Conservation (phyloP, 1,140 invertebrate genomes). For the Pristionchus pacificus region DNA sequence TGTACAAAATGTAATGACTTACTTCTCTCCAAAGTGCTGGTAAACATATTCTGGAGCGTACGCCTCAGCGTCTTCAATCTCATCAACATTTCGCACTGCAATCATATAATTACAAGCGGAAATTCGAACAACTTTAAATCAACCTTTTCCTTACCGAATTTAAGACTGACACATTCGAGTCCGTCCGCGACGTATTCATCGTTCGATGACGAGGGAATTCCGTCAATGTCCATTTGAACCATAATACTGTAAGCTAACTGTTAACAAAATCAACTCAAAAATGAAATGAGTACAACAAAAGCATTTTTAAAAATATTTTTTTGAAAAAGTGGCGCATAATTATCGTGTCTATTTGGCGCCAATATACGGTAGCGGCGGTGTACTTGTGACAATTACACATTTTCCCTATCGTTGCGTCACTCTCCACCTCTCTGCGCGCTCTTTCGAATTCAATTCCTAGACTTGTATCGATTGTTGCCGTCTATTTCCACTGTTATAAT, state of each 20-base stretch:
- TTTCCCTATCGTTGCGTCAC: too few species aligned
- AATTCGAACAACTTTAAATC: not conserved
- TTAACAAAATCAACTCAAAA: not conserved
- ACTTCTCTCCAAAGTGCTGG: slow-evolving; percentile 83
- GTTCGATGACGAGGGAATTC: not conserved
- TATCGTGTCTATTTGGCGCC: too few species aligned
- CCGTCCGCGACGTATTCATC: slow-evolving; percentile 4
- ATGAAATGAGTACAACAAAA: not conserved
- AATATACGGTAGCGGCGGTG: too few species aligned
- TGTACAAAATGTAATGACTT: slow-evolving; percentile 52
- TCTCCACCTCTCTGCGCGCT: too few species aligned
- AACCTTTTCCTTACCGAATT: slow-evolving; percentile 20
- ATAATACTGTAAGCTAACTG: not conserved
- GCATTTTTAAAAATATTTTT: not conserved
- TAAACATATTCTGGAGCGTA: slow-evolving; percentile 86
- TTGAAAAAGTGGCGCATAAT: not conserved
- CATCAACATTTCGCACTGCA: slow-evolving; percentile 67
- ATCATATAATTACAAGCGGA: not conserved
- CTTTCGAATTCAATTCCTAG: too few species aligned
- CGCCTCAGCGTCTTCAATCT: slow-evolving; percentile 69
- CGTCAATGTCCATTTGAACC: not conserved
- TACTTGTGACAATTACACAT: too few species aligned
- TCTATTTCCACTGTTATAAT: too few species aligned
- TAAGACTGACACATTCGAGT: slow-evolving; percentile 7
- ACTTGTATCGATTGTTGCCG: too few species aligned